phyloP scores from a whole-genome alignment of 2,113 vertebrate species.

The Blennius ocellaris region DNA sequence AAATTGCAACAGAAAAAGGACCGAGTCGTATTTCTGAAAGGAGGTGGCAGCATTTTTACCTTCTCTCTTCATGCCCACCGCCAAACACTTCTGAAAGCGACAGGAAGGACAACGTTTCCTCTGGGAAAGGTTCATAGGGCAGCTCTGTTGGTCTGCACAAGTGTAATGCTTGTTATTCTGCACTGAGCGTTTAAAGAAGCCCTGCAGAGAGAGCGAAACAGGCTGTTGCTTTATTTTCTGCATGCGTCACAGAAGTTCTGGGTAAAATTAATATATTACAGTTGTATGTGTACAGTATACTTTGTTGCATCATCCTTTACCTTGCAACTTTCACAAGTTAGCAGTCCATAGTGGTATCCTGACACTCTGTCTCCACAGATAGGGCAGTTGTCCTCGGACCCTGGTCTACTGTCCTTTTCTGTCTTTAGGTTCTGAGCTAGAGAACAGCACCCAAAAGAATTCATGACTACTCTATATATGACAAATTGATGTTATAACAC shows the following conservation, averaged over 20 bases:
- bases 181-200: conserved; percentile 87
- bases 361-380: conserved; percentile 85
- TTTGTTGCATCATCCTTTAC: conserved; percentile 41
- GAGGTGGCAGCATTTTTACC: conserved; percentile 63
- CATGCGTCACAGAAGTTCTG: neutral
- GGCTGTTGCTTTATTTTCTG: neutral
- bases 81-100: conserved; percentile 86
- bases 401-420: conserved; percentile 45
- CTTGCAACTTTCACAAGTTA: conserved; percentile 87
- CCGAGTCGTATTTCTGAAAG: neutral
- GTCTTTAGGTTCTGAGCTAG: conserved; percentile 73
- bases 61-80: conserved; percentile 86
- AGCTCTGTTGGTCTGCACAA: conserved; percentile 82
- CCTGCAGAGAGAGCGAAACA: conserved; percentile 63
- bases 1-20: conserved; percentile 3
- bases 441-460: neutral
- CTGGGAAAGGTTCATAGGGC: conserved; percentile 83
- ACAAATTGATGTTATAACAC: neutral
- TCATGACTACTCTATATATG: neutral
- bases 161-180: conserved; percentile 86
- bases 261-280: neutral
- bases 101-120: conserved; percentile 86
- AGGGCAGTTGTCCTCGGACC: conserved; percentile 75
- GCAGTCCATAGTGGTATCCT: conserved; percentile 85
- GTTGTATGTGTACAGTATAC: too few species aligned